phyloP scores from a whole-genome alignment of 1,140 invertebrate species.

The Hyles vespertilio region DNA sequence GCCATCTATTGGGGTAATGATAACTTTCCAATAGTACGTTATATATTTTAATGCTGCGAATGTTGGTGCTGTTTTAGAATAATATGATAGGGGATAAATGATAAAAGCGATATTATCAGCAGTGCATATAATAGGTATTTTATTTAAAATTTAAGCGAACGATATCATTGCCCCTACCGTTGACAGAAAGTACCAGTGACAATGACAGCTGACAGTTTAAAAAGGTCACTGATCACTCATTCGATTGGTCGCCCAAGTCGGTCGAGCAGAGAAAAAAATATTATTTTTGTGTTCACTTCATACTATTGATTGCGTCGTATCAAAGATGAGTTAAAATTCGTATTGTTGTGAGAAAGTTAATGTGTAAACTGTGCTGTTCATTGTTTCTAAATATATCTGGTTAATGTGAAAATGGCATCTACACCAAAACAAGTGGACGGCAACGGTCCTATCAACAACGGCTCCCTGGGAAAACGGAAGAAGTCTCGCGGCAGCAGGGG shows the following conservation, averaged over 20 bases:
- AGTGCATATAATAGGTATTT: too few relatives aligned
- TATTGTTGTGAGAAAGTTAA: slow-evolving; percentile 4
- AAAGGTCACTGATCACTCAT: slow-evolving; percentile 27
- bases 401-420: slow-evolving; percentile 46
- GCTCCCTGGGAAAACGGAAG: slow-evolving; percentile 63
- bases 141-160: too few relatives aligned
- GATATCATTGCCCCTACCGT: too few relatives aligned
- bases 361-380: background rate
- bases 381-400: background rate
- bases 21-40: too few relatives aligned
- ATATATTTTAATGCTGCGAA: too few relatives aligned
- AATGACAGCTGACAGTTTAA: slow-evolving; percentile 5
- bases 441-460: slow-evolving; percentile 51
- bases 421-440: slow-evolving; percentile 60
- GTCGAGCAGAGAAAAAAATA: slow-evolving; percentile 13
- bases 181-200: background rate
- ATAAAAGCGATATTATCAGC: too few relatives aligned
- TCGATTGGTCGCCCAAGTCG: slow-evolving; percentile 24
- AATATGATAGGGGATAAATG: too few relatives aligned
- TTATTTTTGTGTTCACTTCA: slow-evolving; percentile 18
- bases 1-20: too few relatives aligned
- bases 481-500: slow-evolving; percentile 55
- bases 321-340: slow-evolving; percentile 34
- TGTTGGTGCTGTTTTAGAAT: too few relatives aligned
- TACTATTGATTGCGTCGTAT: background rate